Evolutionary conservation across 2,113 vertebrate genomes (phyloP).

Genomic region (Todiramphus chloris): DNA sequence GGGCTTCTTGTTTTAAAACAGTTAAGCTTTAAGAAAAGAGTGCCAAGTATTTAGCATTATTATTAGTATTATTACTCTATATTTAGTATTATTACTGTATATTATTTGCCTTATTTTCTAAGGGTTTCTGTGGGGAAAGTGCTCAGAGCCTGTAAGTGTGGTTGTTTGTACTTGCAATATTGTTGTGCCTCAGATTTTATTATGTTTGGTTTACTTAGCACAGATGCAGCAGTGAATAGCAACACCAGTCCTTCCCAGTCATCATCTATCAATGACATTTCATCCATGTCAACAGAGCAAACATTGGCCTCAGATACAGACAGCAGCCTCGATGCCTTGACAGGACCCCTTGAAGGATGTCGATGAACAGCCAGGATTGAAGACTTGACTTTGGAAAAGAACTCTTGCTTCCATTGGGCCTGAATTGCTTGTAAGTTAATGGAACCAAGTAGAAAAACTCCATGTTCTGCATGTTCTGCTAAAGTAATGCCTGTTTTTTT

Average conservation of each 20-base stretch:
- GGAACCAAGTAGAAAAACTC: constrained; percentile 78
- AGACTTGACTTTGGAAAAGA: constrained; percentile 55
- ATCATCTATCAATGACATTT: constrained; percentile 97
- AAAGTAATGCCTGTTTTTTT: constrained; percentile 75
- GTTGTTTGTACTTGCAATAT: constrained; percentile 7
- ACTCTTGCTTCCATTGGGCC: constrained; percentile 66
- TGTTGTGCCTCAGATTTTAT: constrained; percentile 79
- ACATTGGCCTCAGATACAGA: constrained; percentile 98
- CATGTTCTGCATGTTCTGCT: constrained; percentile 82
- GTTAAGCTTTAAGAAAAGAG: not conserved
- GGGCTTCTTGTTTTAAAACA: not conserved
- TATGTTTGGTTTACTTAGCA: constrained; percentile 80
- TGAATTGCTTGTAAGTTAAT: constrained; percentile 71
- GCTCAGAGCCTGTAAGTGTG: not conserved
- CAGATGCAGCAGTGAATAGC: constrained; percentile 90
- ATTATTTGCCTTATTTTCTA: not conserved
- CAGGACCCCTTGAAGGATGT: constrained; percentile 91
- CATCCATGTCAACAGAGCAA: constrained; percentile 98
- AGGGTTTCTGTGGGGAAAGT: not conserved
- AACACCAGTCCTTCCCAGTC: constrained; percentile 91
- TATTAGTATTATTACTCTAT: too few species aligned
- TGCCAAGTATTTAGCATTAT: not conserved
- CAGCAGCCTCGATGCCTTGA: constrained; percentile 95
- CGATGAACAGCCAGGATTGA: constrained; percentile 74
- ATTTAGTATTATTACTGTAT: too few species aligned